Conservation (phyloP, 2,888 invertebrate genomes). For the Scaptomyza reducta region DNA sequence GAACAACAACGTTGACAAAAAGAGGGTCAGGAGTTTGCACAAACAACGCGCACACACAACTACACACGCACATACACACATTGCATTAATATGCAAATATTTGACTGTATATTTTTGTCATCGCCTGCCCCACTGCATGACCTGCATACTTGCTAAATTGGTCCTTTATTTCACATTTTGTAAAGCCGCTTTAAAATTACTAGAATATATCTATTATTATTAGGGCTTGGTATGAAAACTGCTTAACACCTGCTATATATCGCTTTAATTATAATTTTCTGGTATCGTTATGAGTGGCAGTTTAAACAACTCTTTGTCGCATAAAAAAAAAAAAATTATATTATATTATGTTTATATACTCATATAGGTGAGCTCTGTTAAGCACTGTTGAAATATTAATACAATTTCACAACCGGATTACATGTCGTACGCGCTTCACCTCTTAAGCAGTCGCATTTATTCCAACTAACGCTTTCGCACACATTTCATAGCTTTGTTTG, state of each 20-base stretch:
- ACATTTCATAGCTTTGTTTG: slow-evolving; percentile 1
- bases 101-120: slow-evolving; percentile 58
- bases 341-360: not conserved
- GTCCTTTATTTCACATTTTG: slow-evolving; percentile 3
- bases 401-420: slow-evolving; percentile 9
- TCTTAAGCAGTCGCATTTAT: slow-evolving; percentile 6
- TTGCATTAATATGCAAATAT: slow-evolving; percentile 77
- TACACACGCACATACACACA: slow-evolving; percentile 30
- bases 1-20: slow-evolving; percentile 36
- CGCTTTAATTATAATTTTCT: not conserved
- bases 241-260: not conserved
- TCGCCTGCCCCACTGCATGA: slow-evolving; percentile 5
- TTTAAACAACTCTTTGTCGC: not conserved
- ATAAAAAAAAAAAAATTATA: not conserved
- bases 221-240: not conserved
- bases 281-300: not conserved
- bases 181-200: slow-evolving; percentile 3
- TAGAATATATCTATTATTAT: slow-evolving; percentile 7
- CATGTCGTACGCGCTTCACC: slow-evolving; percentile 30
- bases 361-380: not conserved
- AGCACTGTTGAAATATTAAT: slow-evolving; percentile 11
- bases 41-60: slow-evolving; percentile 38
- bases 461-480: not conserved
- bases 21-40: slow-evolving; percentile 60
- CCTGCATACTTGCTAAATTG: slow-evolving; percentile 7